Conservation (phyloP, 2,113 vertebrate species). For the Campylomormyrus numenius region DNA sequence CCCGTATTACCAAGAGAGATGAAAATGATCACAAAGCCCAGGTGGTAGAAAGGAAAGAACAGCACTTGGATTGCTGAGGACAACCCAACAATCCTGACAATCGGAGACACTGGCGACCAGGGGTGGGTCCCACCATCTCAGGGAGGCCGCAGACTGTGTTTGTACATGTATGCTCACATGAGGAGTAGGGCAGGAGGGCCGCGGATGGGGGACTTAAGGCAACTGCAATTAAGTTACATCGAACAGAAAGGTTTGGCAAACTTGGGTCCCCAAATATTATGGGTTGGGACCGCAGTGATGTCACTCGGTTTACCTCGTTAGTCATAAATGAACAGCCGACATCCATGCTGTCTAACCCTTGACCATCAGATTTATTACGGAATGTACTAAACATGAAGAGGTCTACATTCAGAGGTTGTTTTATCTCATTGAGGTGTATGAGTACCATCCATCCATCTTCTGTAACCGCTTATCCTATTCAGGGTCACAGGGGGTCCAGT, state of each 20-base stretch:
- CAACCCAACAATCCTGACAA: not conserved
- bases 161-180: not conserved
- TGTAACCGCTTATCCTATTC: not conserved
- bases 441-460: not conserved
- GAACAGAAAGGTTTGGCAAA: slow-evolving; percentile 14
- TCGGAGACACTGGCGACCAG: not conserved
- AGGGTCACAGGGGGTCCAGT: not conserved
- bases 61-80: not conserved
- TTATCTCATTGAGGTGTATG: not conserved
- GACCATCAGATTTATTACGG: not conserved
- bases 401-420: not conserved
- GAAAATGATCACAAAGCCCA: not conserved
- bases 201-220: not conserved
- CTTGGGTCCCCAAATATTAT: slow-evolving; percentile 14
- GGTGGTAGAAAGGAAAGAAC: not conserved
- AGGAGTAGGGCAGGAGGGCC: not conserved
- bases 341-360: not conserved
- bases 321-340: slow-evolving; percentile 10
- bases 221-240: not conserved
- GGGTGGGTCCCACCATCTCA: not conserved
- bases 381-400: not conserved
- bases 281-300: slow-evolving; percentile 15
- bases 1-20: not conserved
- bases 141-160: not conserved
- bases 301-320: slow-evolving; percentile 28